phyloP scores from a whole-genome alignment of 2,888 invertebrate genomes.

The Xylocampa areola region DNA sequence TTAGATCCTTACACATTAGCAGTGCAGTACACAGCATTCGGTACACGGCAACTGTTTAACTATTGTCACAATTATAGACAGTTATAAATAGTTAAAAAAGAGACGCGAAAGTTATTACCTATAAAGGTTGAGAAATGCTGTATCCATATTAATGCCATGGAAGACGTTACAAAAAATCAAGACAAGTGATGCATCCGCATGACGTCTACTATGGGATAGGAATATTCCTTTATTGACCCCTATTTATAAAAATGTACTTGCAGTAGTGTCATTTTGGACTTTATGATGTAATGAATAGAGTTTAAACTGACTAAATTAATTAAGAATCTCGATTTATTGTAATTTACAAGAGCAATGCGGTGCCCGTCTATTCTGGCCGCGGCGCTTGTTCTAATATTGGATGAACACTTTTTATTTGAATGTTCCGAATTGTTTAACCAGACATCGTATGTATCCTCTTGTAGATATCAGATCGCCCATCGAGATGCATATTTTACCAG shows the following conservation, averaged over 20 bases:
- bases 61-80: too few relatives aligned
- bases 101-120: too few relatives aligned
- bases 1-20: too few relatives aligned
- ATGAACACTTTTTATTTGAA: slow-evolving; percentile 17
- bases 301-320: neutral
- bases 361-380: slow-evolving; percentile 24
- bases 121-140: too few relatives aligned
- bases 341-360: slow-evolving; percentile 12
- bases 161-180: neutral
- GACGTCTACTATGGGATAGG: neutral
- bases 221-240: neutral
- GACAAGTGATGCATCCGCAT: neutral
- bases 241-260: neutral
- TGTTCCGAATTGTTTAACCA: neutral
- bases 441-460: too few relatives aligned
- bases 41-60: too few relatives aligned
- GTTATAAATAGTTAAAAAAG: too few relatives aligned
- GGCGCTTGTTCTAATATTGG: neutral
- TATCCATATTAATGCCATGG: too few relatives aligned
- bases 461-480: too few relatives aligned
- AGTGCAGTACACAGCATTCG: too few relatives aligned
- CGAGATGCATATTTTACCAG: too few relatives aligned
- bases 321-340: neutral
- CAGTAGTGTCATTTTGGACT: slow-evolving; percentile 5
- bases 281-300: neutral